Evolutionary conservation across 2,113 vertebrate species (phyloP), one percentile per base, ranked within the genome.

Genomic region (Spea bombifrons): DNA sequence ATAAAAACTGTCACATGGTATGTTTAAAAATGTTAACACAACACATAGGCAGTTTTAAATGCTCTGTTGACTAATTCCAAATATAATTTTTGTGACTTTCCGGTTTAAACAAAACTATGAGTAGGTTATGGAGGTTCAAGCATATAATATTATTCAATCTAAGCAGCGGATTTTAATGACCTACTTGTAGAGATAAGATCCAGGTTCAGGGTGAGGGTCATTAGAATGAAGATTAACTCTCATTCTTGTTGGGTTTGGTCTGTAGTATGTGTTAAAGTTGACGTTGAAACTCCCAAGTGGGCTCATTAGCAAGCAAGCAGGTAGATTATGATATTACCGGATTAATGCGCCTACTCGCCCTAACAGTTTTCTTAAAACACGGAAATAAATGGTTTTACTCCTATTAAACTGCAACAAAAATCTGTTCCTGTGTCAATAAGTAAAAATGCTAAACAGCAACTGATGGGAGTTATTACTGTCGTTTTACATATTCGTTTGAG

Each of bases 261-360:
- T 30, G 63, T 7, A 16, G 77, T 66, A 75, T 77, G 70, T 80
- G 83, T 80, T 30, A 81, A 80, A 81, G 75, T 75, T 75, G 81
- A 85, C 72, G 78, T 74, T 4, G 75, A 66, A 80, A 84, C 75
- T 83, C 82, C 78, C 69, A 48, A 73, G 81, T 81, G 73, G 73
- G 5, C 83, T 82, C 82, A 86, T 84, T 86, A 86, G 75, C 72
- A 76, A 70, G 43, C 73, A 75, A 76, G 68, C 63, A 57, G 72
- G 43, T 81, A 83, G 53, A 57, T 44, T 66, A 55, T 45, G 81
- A 68, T 15, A 75, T 16, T 15, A 7, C 65, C 68, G 65, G 65
- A 80, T 80, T 80, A 73, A 80, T 80, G 71, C 46, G 57, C 16
- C 59, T 61, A 68, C 64, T 74, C 52, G 53, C 50, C 78, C 50